Percentiles rank a stretch among this genome's conserved stretches.
These are phyloP conservation scores for Idris sp. DNA, from an alignment of 1,140 invertebrate species.

Conservation along the genomic window DNA sequence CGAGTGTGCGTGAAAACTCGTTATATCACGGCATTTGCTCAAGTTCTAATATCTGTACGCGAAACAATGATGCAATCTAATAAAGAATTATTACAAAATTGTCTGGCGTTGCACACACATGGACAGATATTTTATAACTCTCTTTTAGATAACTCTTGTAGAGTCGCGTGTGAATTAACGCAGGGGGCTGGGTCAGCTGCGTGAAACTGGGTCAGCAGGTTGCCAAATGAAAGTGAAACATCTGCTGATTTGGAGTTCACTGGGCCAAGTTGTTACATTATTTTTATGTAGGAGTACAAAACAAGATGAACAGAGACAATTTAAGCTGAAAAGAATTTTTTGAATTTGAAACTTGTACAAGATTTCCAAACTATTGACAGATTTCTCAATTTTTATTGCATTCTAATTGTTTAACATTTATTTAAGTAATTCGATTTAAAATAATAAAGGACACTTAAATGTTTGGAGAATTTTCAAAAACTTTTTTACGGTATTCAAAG, in stretches of 20 bases:
- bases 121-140: conserved; percentile 53
- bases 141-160: conserved; percentile 30
- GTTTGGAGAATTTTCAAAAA: no score
- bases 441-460: no score
- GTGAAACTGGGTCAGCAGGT: conserved; percentile 44
- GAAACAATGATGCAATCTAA: conserved; percentile 60
- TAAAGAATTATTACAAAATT: conserved; percentile 55
- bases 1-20: conserved; percentile 23
- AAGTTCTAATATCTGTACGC: conserved; percentile 62
- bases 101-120: conserved; percentile 32
- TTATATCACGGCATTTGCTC: conserved; percentile 61
- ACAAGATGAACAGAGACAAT: no score
- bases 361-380: no score
- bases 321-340: no score
- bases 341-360: no score
- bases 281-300: no score
- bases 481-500: no score
- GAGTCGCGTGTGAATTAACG: conserved; percentile 15
- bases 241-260: conserved; percentile 43
- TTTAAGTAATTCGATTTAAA: no score
- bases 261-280: conserved; percentile 46
- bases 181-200: conserved; percentile 6
- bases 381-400: no score
- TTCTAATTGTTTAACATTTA: no score
- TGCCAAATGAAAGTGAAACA: conserved; percentile 61